phyloP scores from a whole-genome alignment of 2,888 invertebrate genomes.

The Hemaris fuciformis region DNA sequence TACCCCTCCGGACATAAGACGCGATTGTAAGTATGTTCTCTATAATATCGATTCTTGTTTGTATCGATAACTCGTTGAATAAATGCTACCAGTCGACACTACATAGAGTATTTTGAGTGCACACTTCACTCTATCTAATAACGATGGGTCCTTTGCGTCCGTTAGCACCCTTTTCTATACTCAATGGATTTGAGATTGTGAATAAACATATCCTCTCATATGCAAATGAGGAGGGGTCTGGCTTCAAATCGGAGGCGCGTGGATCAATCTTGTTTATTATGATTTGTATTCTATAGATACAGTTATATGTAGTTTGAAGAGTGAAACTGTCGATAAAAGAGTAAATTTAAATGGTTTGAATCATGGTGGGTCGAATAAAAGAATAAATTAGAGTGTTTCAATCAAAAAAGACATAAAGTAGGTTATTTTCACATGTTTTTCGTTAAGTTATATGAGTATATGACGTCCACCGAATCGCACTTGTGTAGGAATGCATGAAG shows the following conservation, averaged over 20 bases:
- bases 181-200: not conserved
- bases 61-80: not conserved
- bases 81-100: not conserved
- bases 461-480: no score
- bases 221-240: not conserved
- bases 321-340: no score
- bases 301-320: not conserved
- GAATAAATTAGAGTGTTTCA: no score
- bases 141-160: not conserved
- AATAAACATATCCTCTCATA: not conserved
- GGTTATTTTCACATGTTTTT: no score
- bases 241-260: not conserved
- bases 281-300: not conserved
- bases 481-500: no score
- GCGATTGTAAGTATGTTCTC: no score
- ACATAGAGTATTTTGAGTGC: not conserved
- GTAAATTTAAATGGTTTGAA: no score
- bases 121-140: not conserved
- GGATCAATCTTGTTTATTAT: not conserved
- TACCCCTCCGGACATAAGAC: no score
- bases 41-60: not conserved
- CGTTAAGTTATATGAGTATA: no score
- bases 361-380: no score
- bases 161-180: slow-evolving; percentile 2
- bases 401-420: no score